A percentile compares a stretch with the other conserved stretches of the same genome.
phyloP scores from a whole-genome alignment of 1,140 invertebrate species.

The Scaptomyza graminum region DNA sequence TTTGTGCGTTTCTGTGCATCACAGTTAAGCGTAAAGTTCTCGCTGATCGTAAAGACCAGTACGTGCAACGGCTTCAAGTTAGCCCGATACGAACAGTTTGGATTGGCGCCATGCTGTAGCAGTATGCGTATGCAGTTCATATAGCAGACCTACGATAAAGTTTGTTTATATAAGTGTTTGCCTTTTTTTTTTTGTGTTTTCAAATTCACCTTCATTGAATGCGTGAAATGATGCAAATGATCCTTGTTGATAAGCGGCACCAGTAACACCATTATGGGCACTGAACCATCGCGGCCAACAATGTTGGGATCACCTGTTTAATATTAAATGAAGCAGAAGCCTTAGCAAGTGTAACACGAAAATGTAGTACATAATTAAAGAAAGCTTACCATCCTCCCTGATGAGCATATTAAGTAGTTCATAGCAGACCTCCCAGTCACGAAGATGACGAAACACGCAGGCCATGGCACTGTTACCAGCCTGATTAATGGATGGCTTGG shows the following conservation, averaged over 20 bases:
- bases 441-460: constrained; percentile 88
- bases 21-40: constrained; percentile 89
- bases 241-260: constrained; percentile 91
- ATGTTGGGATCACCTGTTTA: constrained; percentile 87
- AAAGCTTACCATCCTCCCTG: constrained; percentile 86
- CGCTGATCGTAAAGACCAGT: constrained; percentile 89
- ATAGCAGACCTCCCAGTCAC: constrained; percentile 91
- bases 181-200: not conserved
- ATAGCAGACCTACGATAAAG: constrained; percentile 86
- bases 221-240: constrained; percentile 89
- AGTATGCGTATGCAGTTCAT: constrained; percentile 89
- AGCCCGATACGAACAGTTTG: constrained; percentile 89
- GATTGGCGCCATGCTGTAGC: constrained; percentile 89
- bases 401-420: constrained; percentile 89
- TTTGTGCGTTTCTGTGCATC: constrained; percentile 87
- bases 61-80: constrained; percentile 90
- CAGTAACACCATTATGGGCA: constrained; percentile 89
- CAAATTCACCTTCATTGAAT: constrained; percentile 88
- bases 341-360: no score
- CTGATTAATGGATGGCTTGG: constrained; percentile 88
- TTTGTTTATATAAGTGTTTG: no score
- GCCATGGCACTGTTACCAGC: constrained; percentile 89
- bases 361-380: no score
- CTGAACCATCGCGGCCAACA: constrained; percentile 89
- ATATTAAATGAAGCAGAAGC: not conserved